Conservation (phyloP, 2,888 invertebrate species). For the Coenonympha arcania region DNA sequence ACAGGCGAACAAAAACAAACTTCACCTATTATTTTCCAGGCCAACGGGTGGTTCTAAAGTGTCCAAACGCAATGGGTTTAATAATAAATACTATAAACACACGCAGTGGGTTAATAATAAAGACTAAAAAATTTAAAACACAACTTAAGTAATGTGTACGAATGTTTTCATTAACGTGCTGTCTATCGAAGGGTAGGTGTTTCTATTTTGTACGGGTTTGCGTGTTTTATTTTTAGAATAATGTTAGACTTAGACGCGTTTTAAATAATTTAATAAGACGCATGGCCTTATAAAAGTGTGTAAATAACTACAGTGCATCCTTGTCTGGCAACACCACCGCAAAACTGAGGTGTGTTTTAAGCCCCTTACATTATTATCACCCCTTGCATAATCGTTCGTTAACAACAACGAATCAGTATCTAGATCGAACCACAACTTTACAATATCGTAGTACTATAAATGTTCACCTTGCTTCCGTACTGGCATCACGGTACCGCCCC, state of each 20-base stretch:
- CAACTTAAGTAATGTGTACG: too few species aligned
- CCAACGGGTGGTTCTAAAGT: too few species aligned
- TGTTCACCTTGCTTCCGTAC: slow-evolving; percentile 83
- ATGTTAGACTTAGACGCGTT: neutral
- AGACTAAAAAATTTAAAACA: too few species aligned
- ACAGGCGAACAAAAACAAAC: too few species aligned
- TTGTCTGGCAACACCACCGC: slow-evolving; percentile 10
- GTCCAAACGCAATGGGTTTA: too few species aligned
- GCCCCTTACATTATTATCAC: slow-evolving; percentile 9
- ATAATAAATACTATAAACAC: too few species aligned
- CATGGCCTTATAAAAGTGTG: slow-evolving; percentile 5
- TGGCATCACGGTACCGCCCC: slow-evolving; percentile 78
- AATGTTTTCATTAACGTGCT: too few species aligned
- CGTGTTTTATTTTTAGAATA: slow-evolving; percentile 17
- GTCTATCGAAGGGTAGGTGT: too few species aligned
- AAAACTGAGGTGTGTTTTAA: slow-evolving; percentile 3
- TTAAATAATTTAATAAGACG: slow-evolving; percentile 19
- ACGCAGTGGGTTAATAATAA: too few species aligned
- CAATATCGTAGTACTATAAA: slow-evolving; percentile 25
- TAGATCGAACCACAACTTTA: slow-evolving; percentile 23
- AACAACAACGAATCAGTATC: slow-evolving; percentile 17
- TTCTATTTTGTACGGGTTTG: neutral
- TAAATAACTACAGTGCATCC: slow-evolving; percentile 1
- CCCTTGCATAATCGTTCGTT: slow-evolving; percentile 23
- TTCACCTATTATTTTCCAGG: too few species aligned